Base-by-base conservation (phyloP, 2,113 vertebrate genomes). In the Tenrec ecaudatus region DNA sequence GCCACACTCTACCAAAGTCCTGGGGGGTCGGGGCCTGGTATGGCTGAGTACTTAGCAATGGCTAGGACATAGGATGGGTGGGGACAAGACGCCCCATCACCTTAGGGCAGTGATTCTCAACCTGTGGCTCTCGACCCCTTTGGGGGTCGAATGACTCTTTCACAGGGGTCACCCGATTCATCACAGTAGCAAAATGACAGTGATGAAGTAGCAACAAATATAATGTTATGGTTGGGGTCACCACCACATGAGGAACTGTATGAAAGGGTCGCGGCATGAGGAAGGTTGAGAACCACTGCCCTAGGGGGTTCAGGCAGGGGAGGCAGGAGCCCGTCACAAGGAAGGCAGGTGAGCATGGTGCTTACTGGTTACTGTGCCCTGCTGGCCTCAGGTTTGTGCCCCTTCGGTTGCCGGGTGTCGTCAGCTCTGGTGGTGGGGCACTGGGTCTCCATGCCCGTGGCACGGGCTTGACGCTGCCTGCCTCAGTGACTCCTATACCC, bases 331-430 rank as follows among this genome's bases (percentile, higher is more conserved):
- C 0, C 62, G 27, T 68, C 27, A 9, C 64, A 31, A 29, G 64
- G 25, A 31, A 68, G 58, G 12, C 64, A 68, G 22, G 6, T 66
- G 7, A 16, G 64, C 64, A 27, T 16, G 25, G 27, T 31, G 64
- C 64, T 68, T 31, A 29, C 64, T 68, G 64, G 64, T 1, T 29
- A 5, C 27, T 31, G 25, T 1, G 27, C 64, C 27, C 64, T 8
- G 16, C 22, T 75, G 33, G 33, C 92, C 76, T 38, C 6, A n/a
- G 16, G 64, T 31, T 12, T 3, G 31, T 47, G 38, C 23, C 57
- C 53, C 62, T 40, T 23, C 20, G 25, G 0, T 6, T 4, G n/a
- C 29, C 22, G 0, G 0, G 12, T 11, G 57, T 47, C 2, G 0
- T 23, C 38, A 19, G 58, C 22, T 29, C 89, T 60, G 31, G 33